These are phyloP conservation scores for Parambassis ranga DNA, from an alignment of 2,797 vertebrate species.

Conservation along the genomic window DNA sequence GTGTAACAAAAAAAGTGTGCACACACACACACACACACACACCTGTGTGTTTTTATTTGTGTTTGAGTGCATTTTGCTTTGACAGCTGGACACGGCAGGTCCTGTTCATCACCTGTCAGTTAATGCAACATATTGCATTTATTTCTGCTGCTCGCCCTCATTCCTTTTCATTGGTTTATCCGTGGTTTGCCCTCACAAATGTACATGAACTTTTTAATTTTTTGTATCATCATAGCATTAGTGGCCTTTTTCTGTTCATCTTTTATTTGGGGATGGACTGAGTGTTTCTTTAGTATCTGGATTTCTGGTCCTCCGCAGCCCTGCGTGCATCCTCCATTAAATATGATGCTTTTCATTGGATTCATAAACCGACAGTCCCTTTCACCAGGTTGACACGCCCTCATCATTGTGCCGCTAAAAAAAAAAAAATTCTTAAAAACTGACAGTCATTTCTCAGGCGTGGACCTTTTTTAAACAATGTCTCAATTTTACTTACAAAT, in stretches of 20 bases:
- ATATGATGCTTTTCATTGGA: constrained; percentile 53
- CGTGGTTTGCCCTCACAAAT: constrained; percentile 26
- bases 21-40: constrained; percentile 11
- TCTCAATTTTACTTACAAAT: constrained; percentile 69
- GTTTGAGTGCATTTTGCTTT: neutral
- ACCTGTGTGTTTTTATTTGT: neutral
- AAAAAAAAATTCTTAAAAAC: constrained; percentile 33
- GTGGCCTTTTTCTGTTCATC: constrained; percentile 41
- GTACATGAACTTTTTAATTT: constrained; percentile 27
- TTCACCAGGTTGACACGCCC: constrained; percentile 66
- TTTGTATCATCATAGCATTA: constrained; percentile 38
- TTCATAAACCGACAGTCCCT: constrained; percentile 54
- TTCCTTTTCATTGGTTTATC: constrained; percentile 18
- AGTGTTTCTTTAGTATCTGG: constrained; percentile 25
- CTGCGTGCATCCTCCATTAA: constrained; percentile 45
- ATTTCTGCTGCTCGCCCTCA: constrained; percentile 12
- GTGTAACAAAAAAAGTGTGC: neutral
- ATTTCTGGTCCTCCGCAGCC: neutral
- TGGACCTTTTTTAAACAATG: constrained; percentile 65
- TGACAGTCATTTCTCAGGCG: constrained; percentile 58
- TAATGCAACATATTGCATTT: neutral
- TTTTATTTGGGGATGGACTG: constrained; percentile 18
- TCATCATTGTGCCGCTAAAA: constrained; percentile 57
- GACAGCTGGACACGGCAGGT: constrained; percentile 17
- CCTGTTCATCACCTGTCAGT: constrained; percentile 10